phyloP scores from a whole-genome alignment of 1,140 invertebrate species.

The Microplitis demolitor region DNA sequence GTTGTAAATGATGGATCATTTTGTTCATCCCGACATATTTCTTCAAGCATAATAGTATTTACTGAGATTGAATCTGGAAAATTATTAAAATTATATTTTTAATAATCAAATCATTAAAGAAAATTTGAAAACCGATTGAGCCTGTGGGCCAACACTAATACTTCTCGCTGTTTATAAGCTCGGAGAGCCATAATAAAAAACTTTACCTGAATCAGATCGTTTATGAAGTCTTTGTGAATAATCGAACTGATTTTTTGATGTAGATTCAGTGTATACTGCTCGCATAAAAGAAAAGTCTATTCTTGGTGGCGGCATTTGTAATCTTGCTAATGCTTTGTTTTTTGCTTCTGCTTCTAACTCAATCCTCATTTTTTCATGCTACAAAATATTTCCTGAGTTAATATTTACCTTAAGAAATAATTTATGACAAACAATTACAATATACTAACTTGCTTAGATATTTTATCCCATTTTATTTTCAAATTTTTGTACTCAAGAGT shows the following conservation, averaged over 20 bases:
- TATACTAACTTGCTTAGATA: background rate
- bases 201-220: background rate
- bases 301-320: conserved; percentile 19
- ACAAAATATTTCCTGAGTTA: background rate
- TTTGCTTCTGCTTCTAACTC: conserved; percentile 2
- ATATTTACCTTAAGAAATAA: background rate
- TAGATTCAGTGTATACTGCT: background rate
- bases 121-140: too few species aligned
- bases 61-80: conserved; percentile 15
- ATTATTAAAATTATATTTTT: background rate
- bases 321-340: background rate
- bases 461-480: background rate
- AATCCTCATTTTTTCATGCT: background rate
- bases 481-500: background rate
- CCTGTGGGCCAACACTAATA: too few species aligned
- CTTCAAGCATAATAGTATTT: conserved; percentile 1
- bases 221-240: background rate
- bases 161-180: background rate
- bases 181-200: background rate
- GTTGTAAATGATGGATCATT: background rate
- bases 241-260: background rate
- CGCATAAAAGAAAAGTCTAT: conserved; percentile 4
- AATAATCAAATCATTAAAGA: background rate
- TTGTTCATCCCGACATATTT: background rate
- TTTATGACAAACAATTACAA: background rate